A percentile compares a stretch with the other conserved stretches of the same genome.
phyloP scores from a whole-genome alignment of 1,140 invertebrate species.

The Eupeodes corollae region DNA sequence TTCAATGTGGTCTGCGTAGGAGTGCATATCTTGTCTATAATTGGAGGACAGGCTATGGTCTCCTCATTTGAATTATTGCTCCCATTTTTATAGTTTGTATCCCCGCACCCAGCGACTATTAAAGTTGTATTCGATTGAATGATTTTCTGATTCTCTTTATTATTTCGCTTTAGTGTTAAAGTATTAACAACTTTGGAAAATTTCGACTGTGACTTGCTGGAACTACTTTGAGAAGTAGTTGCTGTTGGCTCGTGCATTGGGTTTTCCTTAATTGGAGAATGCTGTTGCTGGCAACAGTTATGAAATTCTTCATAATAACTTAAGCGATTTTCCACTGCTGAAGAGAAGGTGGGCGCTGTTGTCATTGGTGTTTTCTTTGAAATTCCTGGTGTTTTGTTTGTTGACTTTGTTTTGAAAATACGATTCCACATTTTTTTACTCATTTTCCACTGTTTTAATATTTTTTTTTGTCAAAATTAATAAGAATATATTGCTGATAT shows the following conservation, averaged over 20 bases:
- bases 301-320: constrained; percentile 33
- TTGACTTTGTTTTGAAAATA: constrained; percentile 31
- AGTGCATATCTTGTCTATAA: no score
- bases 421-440: constrained; percentile 37
- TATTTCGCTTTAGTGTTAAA: constrained; percentile 20
- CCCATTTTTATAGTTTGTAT: background rate
- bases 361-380: constrained; percentile 5
- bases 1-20: no score
- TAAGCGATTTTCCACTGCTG: constrained; percentile 22
- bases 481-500: background rate
- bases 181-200: constrained; percentile 34
- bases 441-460: constrained; percentile 12
- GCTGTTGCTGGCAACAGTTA: constrained; percentile 7
- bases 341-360: background rate
- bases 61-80: background rate
- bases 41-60: background rate
- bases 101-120: background rate
- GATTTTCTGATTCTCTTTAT: no score
- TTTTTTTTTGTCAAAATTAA: background rate
- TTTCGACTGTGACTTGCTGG: constrained; percentile 20
- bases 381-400: constrained; percentile 5
- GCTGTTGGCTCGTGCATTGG: constrained; percentile 29
- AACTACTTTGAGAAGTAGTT: constrained; percentile 20
- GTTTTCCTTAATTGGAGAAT: constrained; percentile 7
- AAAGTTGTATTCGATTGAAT: background rate